Conservation (phyloP, 2,888 invertebrate species). For the Aethes cnicana region DNA sequence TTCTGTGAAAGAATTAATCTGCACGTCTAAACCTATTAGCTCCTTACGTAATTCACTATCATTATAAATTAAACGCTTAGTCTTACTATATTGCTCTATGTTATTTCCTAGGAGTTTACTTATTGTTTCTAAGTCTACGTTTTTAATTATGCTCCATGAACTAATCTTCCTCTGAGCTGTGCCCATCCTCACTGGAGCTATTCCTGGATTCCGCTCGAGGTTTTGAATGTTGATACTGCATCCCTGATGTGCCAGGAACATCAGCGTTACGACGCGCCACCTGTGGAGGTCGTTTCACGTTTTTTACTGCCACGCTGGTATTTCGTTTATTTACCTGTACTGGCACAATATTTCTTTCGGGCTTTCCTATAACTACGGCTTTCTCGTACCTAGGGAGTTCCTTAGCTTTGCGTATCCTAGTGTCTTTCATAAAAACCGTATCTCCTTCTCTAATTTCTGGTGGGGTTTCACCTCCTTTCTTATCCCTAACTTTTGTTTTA, state of each 20-base stretch:
- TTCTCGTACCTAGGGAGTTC: conserved; percentile 36
- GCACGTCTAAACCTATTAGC: conserved; percentile 18
- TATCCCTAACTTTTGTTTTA: conserved; percentile 29
- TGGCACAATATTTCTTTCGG: conserved; percentile 30
- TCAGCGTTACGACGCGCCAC: conserved; percentile 13
- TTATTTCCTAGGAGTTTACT: background rate
- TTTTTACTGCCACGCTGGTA: conserved; percentile 26
- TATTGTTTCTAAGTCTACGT: conserved; percentile 22
- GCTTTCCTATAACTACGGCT: conserved; percentile 33
- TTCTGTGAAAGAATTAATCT: conserved; percentile 4
- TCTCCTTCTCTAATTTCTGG: conserved; percentile 32
- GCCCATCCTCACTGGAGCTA: conserved; percentile 22
- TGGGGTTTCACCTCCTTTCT: conserved; percentile 30
- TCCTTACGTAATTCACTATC: background rate
- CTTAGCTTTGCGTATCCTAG: conserved; percentile 35
- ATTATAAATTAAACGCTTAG: background rate
- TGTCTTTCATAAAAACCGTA: conserved; percentile 34
- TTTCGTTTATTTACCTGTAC: conserved; percentile 27
- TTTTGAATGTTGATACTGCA: conserved; percentile 22
- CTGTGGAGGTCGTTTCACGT: conserved; percentile 32
- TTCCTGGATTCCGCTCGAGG: conserved; percentile 22
- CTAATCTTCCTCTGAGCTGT: conserved; percentile 31
- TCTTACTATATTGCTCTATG: conserved; percentile 3
- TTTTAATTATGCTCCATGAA: conserved; percentile 29
- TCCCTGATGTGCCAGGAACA: conserved; percentile 8